Evolutionary conservation across 1,140 invertebrate genomes (phyloP).

Genomic region (Drosophila simulans): DNA sequence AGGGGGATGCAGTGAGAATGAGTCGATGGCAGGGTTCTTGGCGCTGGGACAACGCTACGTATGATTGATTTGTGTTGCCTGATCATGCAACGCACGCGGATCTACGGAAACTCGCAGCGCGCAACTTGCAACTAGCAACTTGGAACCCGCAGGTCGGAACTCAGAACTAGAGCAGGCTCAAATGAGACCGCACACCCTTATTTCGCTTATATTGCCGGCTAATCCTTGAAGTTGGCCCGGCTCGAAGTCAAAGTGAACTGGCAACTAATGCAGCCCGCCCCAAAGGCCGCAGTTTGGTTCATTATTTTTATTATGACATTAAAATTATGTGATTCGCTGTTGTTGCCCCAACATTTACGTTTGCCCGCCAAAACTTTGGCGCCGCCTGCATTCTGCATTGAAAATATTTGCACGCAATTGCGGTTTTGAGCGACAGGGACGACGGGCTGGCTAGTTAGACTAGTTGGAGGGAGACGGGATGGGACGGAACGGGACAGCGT

Average conservation of each 20-base stretch:
- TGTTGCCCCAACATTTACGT: constrained; percentile 18
- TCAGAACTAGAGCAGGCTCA: constrained; percentile 12
- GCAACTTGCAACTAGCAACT: neutral
- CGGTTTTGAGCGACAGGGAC: constrained; percentile 59
- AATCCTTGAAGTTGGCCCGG: constrained; percentile 33
- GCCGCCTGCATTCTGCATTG: constrained; percentile 54
- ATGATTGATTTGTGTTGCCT: constrained; percentile 56
- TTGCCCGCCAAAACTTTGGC: constrained; percentile 64
- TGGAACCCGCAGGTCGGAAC: neutral
- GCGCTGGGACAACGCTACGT: constrained; percentile 16
- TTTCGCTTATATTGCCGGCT: neutral
- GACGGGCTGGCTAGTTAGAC: constrained; percentile 15
- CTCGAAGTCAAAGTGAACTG: constrained; percentile 25
- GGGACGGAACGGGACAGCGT: neutral
- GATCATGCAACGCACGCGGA: constrained; percentile 52
- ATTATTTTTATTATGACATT: constrained; percentile 80
- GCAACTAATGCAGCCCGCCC: constrained; percentile 37
- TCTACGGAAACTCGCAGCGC: neutral
- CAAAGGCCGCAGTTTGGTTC: constrained; percentile 19
- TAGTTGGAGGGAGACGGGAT: constrained; percentile 23
- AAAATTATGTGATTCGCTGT: constrained; percentile 74
- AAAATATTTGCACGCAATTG: constrained; percentile 83
- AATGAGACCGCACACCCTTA: neutral
- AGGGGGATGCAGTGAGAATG: constrained; percentile 27
- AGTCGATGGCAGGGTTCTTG: constrained; percentile 17